Evolutionary conservation across 2,888 invertebrate genomes (phyloP).

Genomic region (Trichogramma dendrolimi): DNA sequence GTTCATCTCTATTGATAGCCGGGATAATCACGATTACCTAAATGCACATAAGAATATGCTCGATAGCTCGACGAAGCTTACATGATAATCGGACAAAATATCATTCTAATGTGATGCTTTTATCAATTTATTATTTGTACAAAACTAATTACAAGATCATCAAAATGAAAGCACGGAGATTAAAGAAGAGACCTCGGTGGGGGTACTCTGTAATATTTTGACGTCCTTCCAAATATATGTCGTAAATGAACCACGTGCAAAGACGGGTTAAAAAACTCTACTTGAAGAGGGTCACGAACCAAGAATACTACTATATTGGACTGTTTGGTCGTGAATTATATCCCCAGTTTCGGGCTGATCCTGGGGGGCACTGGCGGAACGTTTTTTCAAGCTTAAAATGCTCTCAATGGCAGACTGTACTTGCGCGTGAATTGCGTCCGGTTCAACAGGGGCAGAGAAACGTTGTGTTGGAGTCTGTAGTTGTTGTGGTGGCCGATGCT

Average conservation of each 20-base stretch:
- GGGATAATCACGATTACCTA: no score
- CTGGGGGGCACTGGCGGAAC: slow-evolving; percentile 35
- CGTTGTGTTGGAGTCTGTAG: slow-evolving; percentile 21
- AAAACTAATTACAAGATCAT: no score
- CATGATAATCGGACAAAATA: no score
- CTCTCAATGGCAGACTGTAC: slow-evolving; percentile 78
- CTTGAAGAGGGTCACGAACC: slow-evolving; percentile 52
- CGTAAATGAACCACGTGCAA: not conserved
- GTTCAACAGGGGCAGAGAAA: slow-evolving; percentile 43
- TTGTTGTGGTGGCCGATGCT: slow-evolving; percentile 1
- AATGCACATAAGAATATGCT: no score
- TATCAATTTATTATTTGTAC: no score
- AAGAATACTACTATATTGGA: slow-evolving; percentile 44
- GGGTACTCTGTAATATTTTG: not conserved
- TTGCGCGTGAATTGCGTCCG: slow-evolving; percentile 70
- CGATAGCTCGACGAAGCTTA: no score
- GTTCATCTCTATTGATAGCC: no score
- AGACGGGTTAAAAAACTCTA: slow-evolving; percentile 46
- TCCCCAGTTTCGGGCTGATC: slow-evolving; percentile 41
- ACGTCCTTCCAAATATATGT: not conserved
- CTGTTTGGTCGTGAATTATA: slow-evolving; percentile 49
- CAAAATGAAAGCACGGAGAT: no score
- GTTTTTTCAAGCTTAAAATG: slow-evolving; percentile 66
- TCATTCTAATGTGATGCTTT: no score
- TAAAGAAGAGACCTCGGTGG: no score